Evolutionary conservation across 2,888 invertebrate genomes (phyloP).

Genomic region (Drosophila picticornis): DNA sequence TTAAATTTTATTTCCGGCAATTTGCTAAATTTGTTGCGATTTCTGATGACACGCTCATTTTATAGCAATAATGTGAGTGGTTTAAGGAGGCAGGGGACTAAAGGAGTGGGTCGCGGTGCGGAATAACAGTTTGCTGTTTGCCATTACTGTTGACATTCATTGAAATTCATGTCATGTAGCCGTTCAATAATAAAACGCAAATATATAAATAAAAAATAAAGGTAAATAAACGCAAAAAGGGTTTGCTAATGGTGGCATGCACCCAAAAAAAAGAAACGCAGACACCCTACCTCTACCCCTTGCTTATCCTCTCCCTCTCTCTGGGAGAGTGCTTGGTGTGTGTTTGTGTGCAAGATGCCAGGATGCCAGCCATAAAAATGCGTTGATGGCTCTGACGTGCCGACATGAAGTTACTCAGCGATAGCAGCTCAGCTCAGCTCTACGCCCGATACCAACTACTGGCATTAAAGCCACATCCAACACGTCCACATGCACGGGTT

Average conservation of each 20-base stretch:
- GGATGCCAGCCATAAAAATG: conserved; percentile 67
- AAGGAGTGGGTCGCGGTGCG: not conserved
- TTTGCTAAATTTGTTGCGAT: conserved; percentile 82
- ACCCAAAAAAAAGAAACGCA: not conserved
- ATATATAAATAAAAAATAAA: conserved; percentile 80
- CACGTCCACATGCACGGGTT: conserved; percentile 8
- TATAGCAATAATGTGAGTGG: conserved; percentile 68
- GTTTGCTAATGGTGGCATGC: conserved; percentile 73
- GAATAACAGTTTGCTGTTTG: conserved; percentile 14
- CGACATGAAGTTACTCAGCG: conserved; percentile 41
- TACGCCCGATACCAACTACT: not conserved
- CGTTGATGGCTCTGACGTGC: conserved; percentile 69
- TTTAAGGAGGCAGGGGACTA: conserved; percentile 10
- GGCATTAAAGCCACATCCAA: conserved; percentile 47
- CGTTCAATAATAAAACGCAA: conserved; percentile 80
- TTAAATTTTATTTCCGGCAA: conserved; percentile 81
- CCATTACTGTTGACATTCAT: conserved; percentile 70
- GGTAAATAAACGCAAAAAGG: conserved; percentile 81
- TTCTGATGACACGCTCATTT: conserved; percentile 80
- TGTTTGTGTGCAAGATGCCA: conserved; percentile 27
- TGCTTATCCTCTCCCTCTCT: not conserved
- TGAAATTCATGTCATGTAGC: conserved; percentile 78
- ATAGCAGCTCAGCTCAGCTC: not conserved
- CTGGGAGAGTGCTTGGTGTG: not conserved
- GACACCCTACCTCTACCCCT: not conserved